phyloP scores from a whole-genome alignment of 2,888 invertebrate genomes.

The Mesochorus sp. region DNA sequence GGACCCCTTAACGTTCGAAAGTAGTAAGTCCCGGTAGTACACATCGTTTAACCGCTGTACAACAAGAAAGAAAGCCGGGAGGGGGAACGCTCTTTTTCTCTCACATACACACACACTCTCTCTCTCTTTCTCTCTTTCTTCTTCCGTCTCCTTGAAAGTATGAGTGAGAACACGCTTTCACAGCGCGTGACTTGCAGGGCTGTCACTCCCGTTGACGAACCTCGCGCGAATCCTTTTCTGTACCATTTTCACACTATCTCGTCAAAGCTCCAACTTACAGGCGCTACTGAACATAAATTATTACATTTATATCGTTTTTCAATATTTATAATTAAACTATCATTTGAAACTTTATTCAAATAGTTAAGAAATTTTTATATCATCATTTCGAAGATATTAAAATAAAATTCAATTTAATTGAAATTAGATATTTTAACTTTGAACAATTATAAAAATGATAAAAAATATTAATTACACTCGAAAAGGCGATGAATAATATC shows the following conservation, averaged over 20 bases:
- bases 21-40: constrained; percentile 46
- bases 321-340: too few relatives aligned
- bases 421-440: too few relatives aligned
- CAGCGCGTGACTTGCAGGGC: constrained; percentile 44
- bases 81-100: constrained; percentile 10
- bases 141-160: constrained; percentile 24
- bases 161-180: constrained; percentile 40
- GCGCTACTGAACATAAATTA: neutral
- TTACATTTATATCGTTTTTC: neutral
- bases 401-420: too few relatives aligned
- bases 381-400: too few relatives aligned
- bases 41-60: constrained; percentile 46
- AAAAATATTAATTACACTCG: too few relatives aligned
- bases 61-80: neutral
- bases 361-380: too few relatives aligned
- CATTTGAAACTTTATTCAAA: too few relatives aligned
- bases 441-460: too few relatives aligned
- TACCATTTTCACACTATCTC: constrained; percentile 15
- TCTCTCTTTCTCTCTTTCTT: constrained; percentile 28
- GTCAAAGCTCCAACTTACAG: neutral
- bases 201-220: constrained; percentile 46
- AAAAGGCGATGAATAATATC: too few relatives aligned
- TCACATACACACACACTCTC: too few relatives aligned
- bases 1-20: constrained; percentile 42
- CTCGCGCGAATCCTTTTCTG: constrained; percentile 40